phyloP scores from a whole-genome alignment of 2,888 invertebrate species.

The Chrysomela aeneicollis region DNA sequence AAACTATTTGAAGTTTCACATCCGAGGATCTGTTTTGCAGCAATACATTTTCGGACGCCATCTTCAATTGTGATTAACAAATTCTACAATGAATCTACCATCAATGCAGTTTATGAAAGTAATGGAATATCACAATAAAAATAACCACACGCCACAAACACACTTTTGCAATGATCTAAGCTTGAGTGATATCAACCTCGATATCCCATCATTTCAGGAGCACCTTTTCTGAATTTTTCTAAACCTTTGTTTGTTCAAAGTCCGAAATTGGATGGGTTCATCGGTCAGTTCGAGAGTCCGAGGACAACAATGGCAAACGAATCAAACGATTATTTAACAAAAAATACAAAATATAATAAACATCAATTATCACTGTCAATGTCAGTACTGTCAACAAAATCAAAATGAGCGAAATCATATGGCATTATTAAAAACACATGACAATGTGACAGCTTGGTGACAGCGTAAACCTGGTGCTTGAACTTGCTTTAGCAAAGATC shows the following conservation, averaged over 20 bases:
- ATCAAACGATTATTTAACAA: not conserved
- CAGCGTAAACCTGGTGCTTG: no score
- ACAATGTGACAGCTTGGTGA: no score
- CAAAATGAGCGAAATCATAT: no score
- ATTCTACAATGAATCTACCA: not conserved
- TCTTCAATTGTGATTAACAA: constrained; percentile 31
- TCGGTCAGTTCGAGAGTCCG: constrained; percentile 5
- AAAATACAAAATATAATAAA: not conserved
- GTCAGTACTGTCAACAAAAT: not conserved
- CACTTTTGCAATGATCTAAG: not conserved
- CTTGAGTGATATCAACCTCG: not conserved
- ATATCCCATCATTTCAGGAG: not conserved
- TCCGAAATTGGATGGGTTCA: not conserved
- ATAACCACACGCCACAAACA: not conserved
- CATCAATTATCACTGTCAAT: not conserved
- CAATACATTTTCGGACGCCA: constrained; percentile 63
- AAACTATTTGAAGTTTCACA: constrained; percentile 79
- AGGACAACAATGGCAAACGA: not conserved
- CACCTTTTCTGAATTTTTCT: not conserved
- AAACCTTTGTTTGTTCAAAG: constrained; percentile 1
- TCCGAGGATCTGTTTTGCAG: constrained; percentile 69
- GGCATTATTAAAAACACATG: no score
- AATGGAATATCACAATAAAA: not conserved
- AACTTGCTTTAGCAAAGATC: no score
- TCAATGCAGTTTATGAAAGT: not conserved